Evolutionary conservation across 2,888 invertebrate genomes (phyloP), one percentile per base, ranked within the genome.

Genomic region (Vandiemenella viatica): DNA sequence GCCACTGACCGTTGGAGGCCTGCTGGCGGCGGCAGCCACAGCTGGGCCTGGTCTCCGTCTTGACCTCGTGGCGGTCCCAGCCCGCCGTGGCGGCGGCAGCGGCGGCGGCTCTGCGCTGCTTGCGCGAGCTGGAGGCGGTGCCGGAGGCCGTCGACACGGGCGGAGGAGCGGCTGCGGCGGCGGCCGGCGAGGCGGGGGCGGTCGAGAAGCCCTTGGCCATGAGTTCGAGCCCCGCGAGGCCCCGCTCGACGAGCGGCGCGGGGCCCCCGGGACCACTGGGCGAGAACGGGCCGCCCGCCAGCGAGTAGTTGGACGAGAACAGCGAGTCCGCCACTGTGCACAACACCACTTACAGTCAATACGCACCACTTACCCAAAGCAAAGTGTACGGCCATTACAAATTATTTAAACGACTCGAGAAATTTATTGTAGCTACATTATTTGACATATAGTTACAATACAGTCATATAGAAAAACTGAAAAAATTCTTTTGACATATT

Each of bases 221-320:
- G 54, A 80, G 67, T 60, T 80, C 80, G 55, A 80, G 67, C 65
- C 79, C 80, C 57, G 79, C 70, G 55, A 79, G 77, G 44, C 55
- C 55, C 18, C 56, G 17, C 10, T 54, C 55, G 37, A 46, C 51
- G 8, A 49, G 45, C 40, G 50, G 43, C 57, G 77, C 75, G 1
- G 79, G 79, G 42, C 78, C 78, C 48, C 79, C 79, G 48, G 79
- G 79, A 37, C 72, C 71, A 1, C 73, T 73, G 15, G 74, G 73
- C 51, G 80, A 80, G 45, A 79, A 79, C 54, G 79, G 79, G 62
- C 79, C 78, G 41, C 80, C 80, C n/a, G n/a, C n/a, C 63, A 74
- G 73, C 54, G 66, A 64, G 65, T 75, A 75, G 47, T 74, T 71
- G 23, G 78, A 72, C 42, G 80, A 77, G 67, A 77, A 79, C 58